Base-by-base conservation (phyloP, 2,888 invertebrate genomes). In the Habroteleia sp. region DNA sequence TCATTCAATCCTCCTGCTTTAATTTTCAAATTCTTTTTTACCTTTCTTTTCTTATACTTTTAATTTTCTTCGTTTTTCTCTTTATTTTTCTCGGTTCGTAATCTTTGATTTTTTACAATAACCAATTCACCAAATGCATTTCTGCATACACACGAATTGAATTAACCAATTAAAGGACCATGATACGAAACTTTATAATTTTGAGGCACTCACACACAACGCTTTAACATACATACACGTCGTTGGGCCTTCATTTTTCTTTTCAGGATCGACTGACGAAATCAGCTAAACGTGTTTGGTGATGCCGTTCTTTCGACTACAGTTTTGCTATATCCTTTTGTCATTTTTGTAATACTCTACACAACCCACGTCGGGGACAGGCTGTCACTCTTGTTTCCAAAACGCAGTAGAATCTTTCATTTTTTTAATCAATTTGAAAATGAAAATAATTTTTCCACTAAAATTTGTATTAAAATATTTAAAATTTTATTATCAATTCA, bases 271-370 rank as follows among this genome's bases (percentile, higher is more conserved):
- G 81, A 74, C 81, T 71, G 62, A 58, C 73, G 44, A 69, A 71
- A 44, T 71, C 72, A 71, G 35, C 76, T 81, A 78, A 81, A 82
- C 82, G 81, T 84, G 87, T 87, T 86, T 87, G 87, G 87, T 87
- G 87, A 87, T 86, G 83, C 65, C 50, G 52, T 54, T 54, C 71
- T 68, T 52, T 69, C 71, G 62, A 52, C 58, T 62, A 58, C 17
- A 20, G 31, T 48, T 11, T 27, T 6, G 23, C 6, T 37, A 44
- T 6, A n/a, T n/a, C n/a, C 8, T 20, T 7, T 14, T 13, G 6
- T 11, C 7, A 8, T 54, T 20, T 39, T 41, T 20, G 8, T 13
- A 8, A 11, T n/a, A 39, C 23, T 14, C 13, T 13, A 54, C 27
- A 37, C 44, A 14, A 29, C 17, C 2, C 17, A 25, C 20, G 5